Conservation (phyloP, 2,113 vertebrate species). For the Genyomyrus donnyi region DNA sequence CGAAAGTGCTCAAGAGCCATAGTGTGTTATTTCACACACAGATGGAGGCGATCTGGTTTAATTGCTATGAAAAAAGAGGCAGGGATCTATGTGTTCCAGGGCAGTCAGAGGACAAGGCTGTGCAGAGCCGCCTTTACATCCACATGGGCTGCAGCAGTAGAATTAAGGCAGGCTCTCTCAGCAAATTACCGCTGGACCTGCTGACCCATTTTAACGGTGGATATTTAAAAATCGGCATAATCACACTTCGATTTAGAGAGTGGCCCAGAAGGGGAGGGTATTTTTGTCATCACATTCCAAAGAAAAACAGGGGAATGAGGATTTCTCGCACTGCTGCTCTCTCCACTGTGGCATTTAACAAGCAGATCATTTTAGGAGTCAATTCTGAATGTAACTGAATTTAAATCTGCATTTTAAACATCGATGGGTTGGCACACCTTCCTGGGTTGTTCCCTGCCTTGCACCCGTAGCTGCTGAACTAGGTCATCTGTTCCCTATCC, state of each 20-base stretch:
- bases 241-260: constrained; percentile 21
- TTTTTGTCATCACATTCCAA: neutral
- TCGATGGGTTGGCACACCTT: neutral
- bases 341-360: neutral
- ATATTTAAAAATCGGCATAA: constrained; percentile 32
- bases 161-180: neutral
- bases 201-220: constrained; percentile 44
- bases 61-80: constrained; percentile 38
- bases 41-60: constrained; percentile 33
- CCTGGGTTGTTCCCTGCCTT: neutral
- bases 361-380: neutral
- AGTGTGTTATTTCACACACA: constrained; percentile 37
- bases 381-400: neutral
- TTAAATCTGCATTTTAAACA: neutral
- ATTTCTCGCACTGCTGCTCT: neutral
- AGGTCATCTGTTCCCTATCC: too few relatives aligned
- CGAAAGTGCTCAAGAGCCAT: constrained; percentile 23
- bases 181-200: neutral
- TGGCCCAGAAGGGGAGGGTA: neutral
- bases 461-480: neutral
- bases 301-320: neutral
- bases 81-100: constrained; percentile 29
- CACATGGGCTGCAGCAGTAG: constrained; percentile 33
- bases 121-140: constrained; percentile 21
- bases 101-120: constrained; percentile 23